These are phyloP conservation scores for Miichthys miiuy DNA, from an alignment of 2,797 vertebrate genomes.

Conservation along the genomic window DNA sequence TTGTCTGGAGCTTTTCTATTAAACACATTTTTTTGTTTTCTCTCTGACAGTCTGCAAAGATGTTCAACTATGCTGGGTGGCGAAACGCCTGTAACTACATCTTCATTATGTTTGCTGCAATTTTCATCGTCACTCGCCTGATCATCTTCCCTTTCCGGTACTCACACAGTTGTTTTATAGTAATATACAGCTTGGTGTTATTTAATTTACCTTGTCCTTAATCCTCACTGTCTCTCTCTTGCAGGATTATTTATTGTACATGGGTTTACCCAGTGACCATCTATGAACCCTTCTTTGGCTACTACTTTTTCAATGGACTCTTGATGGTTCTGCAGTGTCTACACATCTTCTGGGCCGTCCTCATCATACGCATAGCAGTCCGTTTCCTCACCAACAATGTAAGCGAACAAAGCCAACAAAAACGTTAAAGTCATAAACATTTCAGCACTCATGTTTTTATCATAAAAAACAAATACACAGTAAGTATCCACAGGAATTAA, in stretches of 20 bases:
- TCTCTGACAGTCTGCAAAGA: conserved; percentile 91
- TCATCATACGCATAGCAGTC: conserved; percentile 94
- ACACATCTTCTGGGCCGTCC: conserved; percentile 95
- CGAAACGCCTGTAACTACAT: conserved; percentile 94
- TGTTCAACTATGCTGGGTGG: conserved; percentile 99
- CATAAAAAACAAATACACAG: not conserved
- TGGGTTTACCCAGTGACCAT: conserved; percentile 91
- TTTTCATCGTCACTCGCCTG: conserved; percentile 94
- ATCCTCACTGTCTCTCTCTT: not conserved
- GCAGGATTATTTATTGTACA: conserved; percentile 95
- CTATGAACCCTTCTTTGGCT: conserved; percentile 94
- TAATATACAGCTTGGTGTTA: not conserved
- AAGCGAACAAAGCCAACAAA: conserved; percentile 37
- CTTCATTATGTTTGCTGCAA: conserved; percentile 93
- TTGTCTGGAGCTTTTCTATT: not conserved
- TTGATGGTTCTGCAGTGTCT: conserved; percentile 91
- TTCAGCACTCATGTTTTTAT: not conserved
- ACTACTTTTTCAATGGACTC: conserved; percentile 97
- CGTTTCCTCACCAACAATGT: conserved; percentile 96
- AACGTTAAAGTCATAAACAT: not conserved
- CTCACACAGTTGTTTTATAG: not conserved
- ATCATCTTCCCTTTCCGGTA: conserved; percentile 96
- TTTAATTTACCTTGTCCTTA: not conserved
- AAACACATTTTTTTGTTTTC: not conserved
- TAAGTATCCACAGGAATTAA: not conserved